phyloP scores from a whole-genome alignment of 2,888 invertebrate genomes.

The Cactoblastis cactorum region DNA sequence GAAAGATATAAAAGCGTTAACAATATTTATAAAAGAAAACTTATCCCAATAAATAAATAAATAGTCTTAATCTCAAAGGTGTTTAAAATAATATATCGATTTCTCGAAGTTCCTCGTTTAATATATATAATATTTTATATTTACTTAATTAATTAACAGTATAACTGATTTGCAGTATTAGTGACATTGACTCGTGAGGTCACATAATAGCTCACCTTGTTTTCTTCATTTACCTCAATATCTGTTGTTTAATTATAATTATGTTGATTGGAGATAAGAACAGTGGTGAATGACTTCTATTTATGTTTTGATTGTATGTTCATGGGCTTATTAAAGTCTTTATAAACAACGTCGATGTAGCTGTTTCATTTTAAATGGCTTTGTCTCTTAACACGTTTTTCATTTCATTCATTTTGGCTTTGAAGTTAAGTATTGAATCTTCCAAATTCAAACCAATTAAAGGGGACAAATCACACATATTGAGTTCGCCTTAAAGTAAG shows the following conservation, averaged over 20 bases:
- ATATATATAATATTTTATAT: no score
- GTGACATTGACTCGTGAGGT: background rate
- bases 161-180: background rate
- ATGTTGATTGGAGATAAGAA: background rate
- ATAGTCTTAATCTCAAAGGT: no score
- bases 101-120: background rate
- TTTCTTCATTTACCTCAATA: constrained; percentile 2
- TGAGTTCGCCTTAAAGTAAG: no score
- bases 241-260: background rate
- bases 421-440: no score
- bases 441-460: no score
- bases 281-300: constrained; percentile 4
- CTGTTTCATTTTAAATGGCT: background rate
- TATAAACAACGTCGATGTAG: background rate
- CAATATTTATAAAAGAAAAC: no score
- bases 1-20: no score
- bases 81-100: no score
- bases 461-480: no score
- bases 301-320: background rate
- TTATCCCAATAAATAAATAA: no score
- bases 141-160: background rate
- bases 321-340: background rate
- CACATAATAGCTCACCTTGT: constrained; percentile 6
- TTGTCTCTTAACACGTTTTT: background rate
- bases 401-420: background rate